Percentiles rank a stretch among this genome's conserved stretches.
phyloP scores from a whole-genome alignment of 2,888 invertebrate species.

The Aproaerema taeniolella region DNA sequence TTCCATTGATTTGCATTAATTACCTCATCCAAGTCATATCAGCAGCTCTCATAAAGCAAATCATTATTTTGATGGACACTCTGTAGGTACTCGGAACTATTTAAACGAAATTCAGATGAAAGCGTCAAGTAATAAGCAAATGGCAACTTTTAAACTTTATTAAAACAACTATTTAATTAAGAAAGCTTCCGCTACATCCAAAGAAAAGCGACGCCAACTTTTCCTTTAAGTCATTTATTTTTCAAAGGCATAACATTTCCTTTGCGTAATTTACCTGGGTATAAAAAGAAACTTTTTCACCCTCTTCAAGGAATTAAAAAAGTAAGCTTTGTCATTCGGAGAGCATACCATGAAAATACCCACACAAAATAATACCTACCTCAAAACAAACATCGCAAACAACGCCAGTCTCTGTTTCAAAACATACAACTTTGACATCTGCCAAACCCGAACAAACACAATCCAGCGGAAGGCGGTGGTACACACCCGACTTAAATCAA shows the following conservation, averaged over 20 bases:
- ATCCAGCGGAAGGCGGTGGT: constrained; percentile 68
- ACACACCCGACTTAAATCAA: constrained; percentile 75
- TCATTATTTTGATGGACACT: constrained; percentile 61
- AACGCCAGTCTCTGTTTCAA: constrained; percentile 66
- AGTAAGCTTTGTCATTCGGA: constrained; percentile 10
- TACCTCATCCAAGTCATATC: constrained; percentile 64
- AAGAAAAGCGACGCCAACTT: constrained; percentile 3
- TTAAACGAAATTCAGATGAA: constrained; percentile 28
- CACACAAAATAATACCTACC: constrained; percentile 35
- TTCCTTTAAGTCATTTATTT: constrained; percentile 7
- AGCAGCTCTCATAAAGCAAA: constrained; percentile 47
- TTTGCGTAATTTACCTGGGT: constrained; percentile 5
- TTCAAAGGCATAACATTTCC: constrained; percentile 6
- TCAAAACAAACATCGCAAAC: constrained; percentile 62
- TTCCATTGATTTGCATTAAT: constrained; percentile 74
- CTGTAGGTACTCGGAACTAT: too few species aligned
- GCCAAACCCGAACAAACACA: constrained; percentile 75
- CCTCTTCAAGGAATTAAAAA: not conserved
- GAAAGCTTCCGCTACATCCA: constrained; percentile 1
- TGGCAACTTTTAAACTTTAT: constrained; percentile 5
- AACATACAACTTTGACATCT: constrained; percentile 76
- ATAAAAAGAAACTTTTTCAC: constrained; percentile 4
- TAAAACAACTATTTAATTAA: constrained; percentile 3
- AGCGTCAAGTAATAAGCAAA: constrained; percentile 1
- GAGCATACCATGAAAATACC: constrained; percentile 12